phyloP scores from a whole-genome alignment of 1,140 invertebrate species.

The Pemphigus obesinymphae region DNA sequence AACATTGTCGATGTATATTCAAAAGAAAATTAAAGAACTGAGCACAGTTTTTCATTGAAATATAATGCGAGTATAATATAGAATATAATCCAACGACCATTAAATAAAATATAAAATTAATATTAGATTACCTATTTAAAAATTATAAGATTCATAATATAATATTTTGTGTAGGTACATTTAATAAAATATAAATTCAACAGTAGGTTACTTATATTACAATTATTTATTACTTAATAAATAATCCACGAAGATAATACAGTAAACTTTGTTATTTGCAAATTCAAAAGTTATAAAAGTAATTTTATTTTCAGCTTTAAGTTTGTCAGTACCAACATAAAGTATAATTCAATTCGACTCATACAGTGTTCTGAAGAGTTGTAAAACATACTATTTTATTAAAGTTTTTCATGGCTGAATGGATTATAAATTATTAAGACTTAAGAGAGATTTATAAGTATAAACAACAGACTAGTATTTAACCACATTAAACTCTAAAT shows the following conservation, averaged over 20 bases:
- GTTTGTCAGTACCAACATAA: background rate
- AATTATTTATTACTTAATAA: background rate
- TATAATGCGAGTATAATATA: no score
- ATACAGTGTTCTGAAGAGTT: background rate
- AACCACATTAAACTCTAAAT: background rate
- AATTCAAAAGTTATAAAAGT: slow-evolving; percentile 11
- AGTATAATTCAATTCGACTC: background rate
- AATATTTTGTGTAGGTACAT: no score
- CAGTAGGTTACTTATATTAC: background rate
- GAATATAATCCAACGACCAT: no score
- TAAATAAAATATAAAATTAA: no score
- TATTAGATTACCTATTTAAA: no score
- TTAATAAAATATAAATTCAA: background rate
- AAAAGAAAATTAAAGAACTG: no score
- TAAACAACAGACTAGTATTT: background rate
- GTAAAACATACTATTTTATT: background rate
- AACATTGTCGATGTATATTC: no score
- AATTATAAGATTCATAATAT: no score
- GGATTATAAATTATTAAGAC: slow-evolving; percentile 7
- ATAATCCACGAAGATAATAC: background rate
- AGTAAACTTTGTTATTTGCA: background rate
- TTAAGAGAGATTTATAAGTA: no score
- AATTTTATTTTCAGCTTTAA: slow-evolving; percentile 2
- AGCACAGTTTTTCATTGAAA: no score
- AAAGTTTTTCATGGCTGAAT: slow-evolving; percentile 1